Conservation (phyloP, 2,797 vertebrate genomes). For the Tapirus indicus region DNA sequence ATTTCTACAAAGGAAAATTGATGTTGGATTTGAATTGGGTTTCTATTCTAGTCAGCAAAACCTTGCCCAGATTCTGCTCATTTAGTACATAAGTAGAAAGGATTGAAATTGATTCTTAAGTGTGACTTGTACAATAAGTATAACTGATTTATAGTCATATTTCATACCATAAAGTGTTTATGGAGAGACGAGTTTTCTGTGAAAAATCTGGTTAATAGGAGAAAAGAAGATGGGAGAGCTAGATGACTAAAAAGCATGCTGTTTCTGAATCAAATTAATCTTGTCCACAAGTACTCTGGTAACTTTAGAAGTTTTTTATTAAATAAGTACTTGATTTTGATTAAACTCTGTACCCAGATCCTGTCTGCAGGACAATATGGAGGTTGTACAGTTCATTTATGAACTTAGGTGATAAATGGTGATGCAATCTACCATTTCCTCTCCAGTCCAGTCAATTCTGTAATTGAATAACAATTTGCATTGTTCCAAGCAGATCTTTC, state of each 20-base stretch:
- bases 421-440: slow-evolving; percentile 24
- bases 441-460: neutral
- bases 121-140: neutral
- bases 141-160: slow-evolving; percentile 32
- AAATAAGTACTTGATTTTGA: slow-evolving; percentile 19
- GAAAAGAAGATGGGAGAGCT: neutral
- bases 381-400: neutral
- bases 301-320: slow-evolving; percentile 23
- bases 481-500: slow-evolving; percentile 25
- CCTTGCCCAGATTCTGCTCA: neutral
- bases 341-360: neutral
- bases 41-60: slow-evolving; percentile 35
- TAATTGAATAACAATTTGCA: neutral
- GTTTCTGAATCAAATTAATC: neutral
- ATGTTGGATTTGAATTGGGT: slow-evolving; percentile 15
- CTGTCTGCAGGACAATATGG: neutral
- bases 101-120: slow-evolving; percentile 41
- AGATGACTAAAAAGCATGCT: neutral
- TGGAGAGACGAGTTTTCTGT: slow-evolving; percentile 6
- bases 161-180: slow-evolving; percentile 46
- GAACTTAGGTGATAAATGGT: neutral
- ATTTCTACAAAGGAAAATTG: slow-evolving; percentile 54
- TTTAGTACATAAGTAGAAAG: slow-evolving; percentile 20
- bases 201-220: slow-evolving; percentile 18
- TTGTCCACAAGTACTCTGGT: neutral